These are phyloP conservation scores for Acromyrmex charruanus DNA, from an alignment of 1,140 invertebrate genomes.

Conservation along the genomic window DNA sequence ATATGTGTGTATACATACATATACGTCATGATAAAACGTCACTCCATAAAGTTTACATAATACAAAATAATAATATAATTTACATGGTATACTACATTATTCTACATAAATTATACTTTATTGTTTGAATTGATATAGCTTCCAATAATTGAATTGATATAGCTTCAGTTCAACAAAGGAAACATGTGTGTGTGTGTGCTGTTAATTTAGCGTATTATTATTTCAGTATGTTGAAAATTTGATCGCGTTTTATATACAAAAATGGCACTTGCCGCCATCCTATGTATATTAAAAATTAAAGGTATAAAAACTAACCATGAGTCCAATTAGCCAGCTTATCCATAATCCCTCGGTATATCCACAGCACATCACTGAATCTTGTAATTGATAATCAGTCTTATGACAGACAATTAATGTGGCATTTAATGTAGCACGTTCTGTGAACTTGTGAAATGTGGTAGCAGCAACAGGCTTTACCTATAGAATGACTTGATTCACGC, in stretches of 20 bases:
- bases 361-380: conserved; percentile 82
- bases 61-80: conserved; percentile 30
- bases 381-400: conserved; percentile 54
- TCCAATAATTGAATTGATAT: background rate
- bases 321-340: conserved; percentile 82
- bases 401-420: conserved; percentile 62
- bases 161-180: background rate
- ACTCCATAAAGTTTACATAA: background rate
- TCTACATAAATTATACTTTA: background rate
- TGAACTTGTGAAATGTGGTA: conserved; percentile 67
- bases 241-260: conserved; percentile 15
- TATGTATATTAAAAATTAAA: conserved; percentile 1
- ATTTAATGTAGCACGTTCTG: conserved; percentile 53
- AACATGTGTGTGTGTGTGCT: background rate
- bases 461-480: conserved; percentile 86
- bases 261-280: conserved; percentile 35
- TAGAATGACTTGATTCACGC: conserved; percentile 79
- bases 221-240: background rate
- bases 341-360: conserved; percentile 82
- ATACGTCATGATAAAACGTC: background rate
- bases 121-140: background rate
- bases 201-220: background rate
- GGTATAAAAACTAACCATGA: conserved; percentile 78
- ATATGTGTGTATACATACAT: background rate
- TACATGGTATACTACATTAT: background rate